Conservation (phyloP, 37 sponge, comb jelly and placozoan genomes). For the Tethya wilhelma region DNA sequence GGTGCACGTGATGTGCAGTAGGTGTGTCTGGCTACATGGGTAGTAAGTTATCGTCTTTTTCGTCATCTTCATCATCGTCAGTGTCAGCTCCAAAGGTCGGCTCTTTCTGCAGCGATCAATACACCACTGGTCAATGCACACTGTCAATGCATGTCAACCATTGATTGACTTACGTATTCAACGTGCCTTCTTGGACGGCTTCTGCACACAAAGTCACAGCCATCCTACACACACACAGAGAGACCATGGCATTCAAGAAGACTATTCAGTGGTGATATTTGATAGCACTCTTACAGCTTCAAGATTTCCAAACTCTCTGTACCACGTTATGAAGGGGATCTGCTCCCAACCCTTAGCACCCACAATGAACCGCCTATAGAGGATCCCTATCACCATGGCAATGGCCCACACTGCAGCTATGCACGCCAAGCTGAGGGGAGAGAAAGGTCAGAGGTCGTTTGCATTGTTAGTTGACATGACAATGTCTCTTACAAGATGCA, state of each 20-base stretch:
- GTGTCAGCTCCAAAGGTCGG: constrained; percentile 66
- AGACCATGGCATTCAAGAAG: background rate
- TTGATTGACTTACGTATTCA: constrained; percentile 23
- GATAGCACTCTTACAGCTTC: constrained; percentile 63
- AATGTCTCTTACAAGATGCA: constrained; percentile 68
- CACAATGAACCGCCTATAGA: constrained; percentile 63
- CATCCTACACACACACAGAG: constrained; percentile 55
- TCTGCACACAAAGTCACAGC: constrained; percentile 85
- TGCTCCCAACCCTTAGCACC: constrained; percentile 90
- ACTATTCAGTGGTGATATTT: background rate
- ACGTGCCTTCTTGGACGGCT: constrained; percentile 9
- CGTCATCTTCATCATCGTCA: constrained; percentile 66
- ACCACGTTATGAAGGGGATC: constrained; percentile 57
- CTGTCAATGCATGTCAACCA: too few species aligned
- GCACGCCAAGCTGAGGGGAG: constrained; percentile 23
- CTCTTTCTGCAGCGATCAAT: constrained; percentile 11
- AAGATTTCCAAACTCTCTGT: constrained; percentile 76
- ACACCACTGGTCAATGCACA: background rate
- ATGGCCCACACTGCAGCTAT: constrained; percentile 49
- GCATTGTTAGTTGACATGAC: too few species aligned
- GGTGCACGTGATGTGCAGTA: background rate
- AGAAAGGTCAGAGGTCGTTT: background rate
- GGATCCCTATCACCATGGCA: constrained; percentile 55
- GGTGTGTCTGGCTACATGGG: constrained; percentile 60
- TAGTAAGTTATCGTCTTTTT: constrained; percentile 76